phyloP scores from a whole-genome alignment of 2,888 invertebrate genomes.

The Acronicta psi region DNA sequence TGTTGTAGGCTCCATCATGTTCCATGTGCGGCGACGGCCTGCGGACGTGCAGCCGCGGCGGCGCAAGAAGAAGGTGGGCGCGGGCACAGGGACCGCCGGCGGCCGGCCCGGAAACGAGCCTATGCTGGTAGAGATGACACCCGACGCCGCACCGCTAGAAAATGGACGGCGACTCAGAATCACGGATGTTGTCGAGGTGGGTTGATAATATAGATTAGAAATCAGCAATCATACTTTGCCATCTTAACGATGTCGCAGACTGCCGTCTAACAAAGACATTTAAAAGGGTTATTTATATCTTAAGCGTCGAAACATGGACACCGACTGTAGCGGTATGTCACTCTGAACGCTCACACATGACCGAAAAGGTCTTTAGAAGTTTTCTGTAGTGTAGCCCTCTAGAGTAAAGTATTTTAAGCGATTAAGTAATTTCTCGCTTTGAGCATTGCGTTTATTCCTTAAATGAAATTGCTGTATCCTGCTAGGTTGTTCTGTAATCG shows the following conservation, averaged over 20 bases:
- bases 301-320: too few species aligned
- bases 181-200: conserved; percentile 90
- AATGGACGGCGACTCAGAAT: conserved; percentile 91
- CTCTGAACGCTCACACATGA: too few species aligned
- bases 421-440: not conserved
- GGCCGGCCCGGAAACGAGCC: conserved; percentile 89
- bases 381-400: too few species aligned
- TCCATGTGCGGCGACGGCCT: conserved; percentile 97
- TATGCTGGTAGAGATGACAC: conserved; percentile 94
- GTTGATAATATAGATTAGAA: conserved; percentile 2
- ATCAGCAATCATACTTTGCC: too few species aligned
- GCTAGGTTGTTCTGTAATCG: too few species aligned
- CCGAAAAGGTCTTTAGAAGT: too few species aligned
- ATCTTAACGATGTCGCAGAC: too few species aligned
- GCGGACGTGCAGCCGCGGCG: conserved; percentile 96
- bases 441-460: too few species aligned
- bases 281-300: too few species aligned
- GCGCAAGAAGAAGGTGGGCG: conserved; percentile 93
- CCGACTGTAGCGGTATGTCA: too few species aligned
- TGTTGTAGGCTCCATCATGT: conserved; percentile 97
- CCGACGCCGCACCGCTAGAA: conserved; percentile 91
- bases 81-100: conserved; percentile 83
- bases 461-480: too few species aligned
- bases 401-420: not conserved
- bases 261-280: too few species aligned